Evolutionary conservation across 2,113 vertebrate species (phyloP), one percentile per base, ranked within the genome.

Genomic region (Bombycilla garrulus): DNA sequence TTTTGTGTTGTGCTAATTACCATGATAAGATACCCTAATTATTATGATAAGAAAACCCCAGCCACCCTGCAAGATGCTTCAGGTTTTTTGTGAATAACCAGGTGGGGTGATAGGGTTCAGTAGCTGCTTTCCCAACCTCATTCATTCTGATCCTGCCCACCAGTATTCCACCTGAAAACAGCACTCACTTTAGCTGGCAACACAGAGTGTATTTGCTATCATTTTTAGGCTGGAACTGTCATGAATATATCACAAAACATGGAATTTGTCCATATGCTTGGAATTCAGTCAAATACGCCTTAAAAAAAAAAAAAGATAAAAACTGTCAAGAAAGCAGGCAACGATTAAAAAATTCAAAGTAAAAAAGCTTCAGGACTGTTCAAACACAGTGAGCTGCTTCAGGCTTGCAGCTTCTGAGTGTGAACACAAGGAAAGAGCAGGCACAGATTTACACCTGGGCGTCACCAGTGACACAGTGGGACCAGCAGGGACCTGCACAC

Each of bases 181-280:
- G 77, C 57, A 54, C 45, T 54, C 86, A 51, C 47, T 82, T 58
- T 3, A 87, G 71, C 29, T 92, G 92, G 80, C 88, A 93, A 62
- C 76, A 78, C n/a, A 67, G 45, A 86, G n/a, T n/a, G 3, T 42
- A 53, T 88, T 65, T 94, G 88, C 92, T 83, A 35, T 74, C 79
- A 64, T 67, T 96, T 84, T 74, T 86, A 80, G 58, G 69, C 80
- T 92, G 69, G 82, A 96, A 92, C 72, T 81, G 93, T 78, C 94
- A 90, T 53, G 61, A 86, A 26, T 74, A 83, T 74, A 65, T 83
- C 92, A 88, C 25, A 92, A 92, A 94, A 93, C 86, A 94, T 56
- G 65, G 80, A 90, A 83, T 80, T 78, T 70, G 67, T 38, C 90
- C 92, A 93, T 92, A 81, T 78, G 93, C 77, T 93, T 93, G 90